Evolutionary conservation across 2,113 vertebrate genomes (phyloP), one percentile per base, ranked within the genome.

Genomic region (Spheniscus mendiculus): DNA sequence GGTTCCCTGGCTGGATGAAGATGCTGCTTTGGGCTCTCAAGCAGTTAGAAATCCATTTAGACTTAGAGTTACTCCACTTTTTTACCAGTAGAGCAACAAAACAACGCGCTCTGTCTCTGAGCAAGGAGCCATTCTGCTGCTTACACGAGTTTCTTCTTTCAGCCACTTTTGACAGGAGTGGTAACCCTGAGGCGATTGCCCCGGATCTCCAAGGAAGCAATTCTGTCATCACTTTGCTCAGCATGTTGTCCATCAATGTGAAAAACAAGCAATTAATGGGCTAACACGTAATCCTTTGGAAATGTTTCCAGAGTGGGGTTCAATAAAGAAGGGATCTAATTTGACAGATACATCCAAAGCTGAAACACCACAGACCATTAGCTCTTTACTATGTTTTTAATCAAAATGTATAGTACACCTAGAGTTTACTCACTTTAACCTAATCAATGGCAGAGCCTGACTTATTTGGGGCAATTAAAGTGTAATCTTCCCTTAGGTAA

Each of bases 391-490:
- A 3, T 12, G 62, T 13, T 86, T 92, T 91, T 87, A 89, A 91
- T 89, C 94, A 66, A 96, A 96, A 89, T 14, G 32, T 36, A 49
- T 19, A 79, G 78, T 23, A 69, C 45, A 80, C 73, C 58, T 79
- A 36, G 15, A 59, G 40, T 94, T 93, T 56, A 73, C n/a, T 87
- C 80, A 20, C 55, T n/a, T 69, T 77, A 66, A 83, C 72, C 47
- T 58, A 94, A 93, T 95, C 82, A 92, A 4, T 85, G 63, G 83
- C 79, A 88, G 65, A 81, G 62, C 78, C 66, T 58, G 80, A 91
- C 63, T 97, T 89, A 87, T 94, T 52, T 83, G 83, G 85, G 85
- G 59, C 90, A 96, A 96, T 97, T 96, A 92, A 96, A 92, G 58
- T 26, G 15, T 36, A 93, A 92, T 93, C 81, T 93, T 93, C 87